These are phyloP conservation scores for Myzus persicae DNA, from an alignment of 1,140 invertebrate species.

Conservation along the genomic window DNA sequence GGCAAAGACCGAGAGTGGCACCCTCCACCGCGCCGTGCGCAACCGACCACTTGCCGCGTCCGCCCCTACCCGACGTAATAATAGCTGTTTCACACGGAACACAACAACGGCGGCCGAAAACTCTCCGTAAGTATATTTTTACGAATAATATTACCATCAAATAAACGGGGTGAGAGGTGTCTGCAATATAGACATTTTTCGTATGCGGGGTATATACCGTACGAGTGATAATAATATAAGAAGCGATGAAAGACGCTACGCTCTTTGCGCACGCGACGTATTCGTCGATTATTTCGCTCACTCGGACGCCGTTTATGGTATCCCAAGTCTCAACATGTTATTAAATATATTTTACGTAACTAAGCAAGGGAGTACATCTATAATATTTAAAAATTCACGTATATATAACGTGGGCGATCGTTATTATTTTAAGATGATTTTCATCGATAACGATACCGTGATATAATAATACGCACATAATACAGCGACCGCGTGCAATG, in stretches of 20 bases:
- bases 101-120: neutral
- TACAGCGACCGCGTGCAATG: neutral
- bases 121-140: neutral
- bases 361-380: neutral
- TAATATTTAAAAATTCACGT: neutral
- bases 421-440: neutral
- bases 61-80: neutral
- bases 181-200: neutral
- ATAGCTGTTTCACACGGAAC: neutral
- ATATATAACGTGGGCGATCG: neutral
- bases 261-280: neutral
- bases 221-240: neutral
- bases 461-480: neutral
- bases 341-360: neutral
- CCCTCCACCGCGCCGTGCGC: neutral
- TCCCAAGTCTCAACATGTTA: neutral
- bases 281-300: neutral
- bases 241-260: neutral
- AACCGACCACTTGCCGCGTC: neutral
- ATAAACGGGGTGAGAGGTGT: neutral
- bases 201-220: neutral
- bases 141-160: neutral
- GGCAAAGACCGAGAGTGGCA: neutral
- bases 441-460: neutral
- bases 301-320: neutral